Conservation (phyloP, 2,888 invertebrate species). For the Parochlus steinenii region DNA sequence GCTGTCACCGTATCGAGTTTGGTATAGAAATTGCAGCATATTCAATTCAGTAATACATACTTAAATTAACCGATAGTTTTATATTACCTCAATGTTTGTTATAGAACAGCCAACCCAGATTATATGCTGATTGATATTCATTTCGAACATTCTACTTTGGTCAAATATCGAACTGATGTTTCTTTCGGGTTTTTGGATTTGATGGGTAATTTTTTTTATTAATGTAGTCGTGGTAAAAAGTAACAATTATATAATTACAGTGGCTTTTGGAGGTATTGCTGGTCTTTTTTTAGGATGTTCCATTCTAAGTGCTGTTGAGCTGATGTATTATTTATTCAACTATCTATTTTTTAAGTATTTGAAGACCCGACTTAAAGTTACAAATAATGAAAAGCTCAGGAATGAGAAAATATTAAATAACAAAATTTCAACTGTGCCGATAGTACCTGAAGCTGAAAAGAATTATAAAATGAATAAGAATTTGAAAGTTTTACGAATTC, state of each 20-base stretch:
- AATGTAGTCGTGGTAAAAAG: conserved; percentile 2
- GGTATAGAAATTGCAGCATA: conserved; percentile 14
- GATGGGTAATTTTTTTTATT: conserved; percentile 22
- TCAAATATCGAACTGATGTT: conserved; percentile 32
- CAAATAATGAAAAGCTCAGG: too few relatives aligned
- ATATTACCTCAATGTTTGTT: background rate
- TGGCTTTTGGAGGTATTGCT: conserved; percentile 32
- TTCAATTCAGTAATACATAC: conserved; percentile 3
- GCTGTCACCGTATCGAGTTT: conserved; percentile 22
- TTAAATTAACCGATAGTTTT: too few relatives aligned
- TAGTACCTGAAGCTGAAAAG: too few relatives aligned
- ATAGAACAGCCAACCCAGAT: background rate
- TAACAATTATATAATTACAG: conserved; percentile 19
- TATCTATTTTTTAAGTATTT: background rate
- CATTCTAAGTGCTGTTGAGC: conserved; percentile 29
- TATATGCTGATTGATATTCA: conserved; percentile 28
- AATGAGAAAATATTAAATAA: too few relatives aligned
- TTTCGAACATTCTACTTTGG: conserved; percentile 28
- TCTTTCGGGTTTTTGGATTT: conserved; percentile 32
- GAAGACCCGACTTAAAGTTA: too few relatives aligned
- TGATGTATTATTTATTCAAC: conserved; percentile 26
- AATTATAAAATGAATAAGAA: too few relatives aligned
- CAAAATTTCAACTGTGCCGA: too few relatives aligned
- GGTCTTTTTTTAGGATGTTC: conserved; percentile 33
- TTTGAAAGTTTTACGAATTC: too few relatives aligned